These are phyloP conservation scores for Microctonus brassicae DNA, from an alignment of 2,888 invertebrate species.

Conservation along the genomic window DNA sequence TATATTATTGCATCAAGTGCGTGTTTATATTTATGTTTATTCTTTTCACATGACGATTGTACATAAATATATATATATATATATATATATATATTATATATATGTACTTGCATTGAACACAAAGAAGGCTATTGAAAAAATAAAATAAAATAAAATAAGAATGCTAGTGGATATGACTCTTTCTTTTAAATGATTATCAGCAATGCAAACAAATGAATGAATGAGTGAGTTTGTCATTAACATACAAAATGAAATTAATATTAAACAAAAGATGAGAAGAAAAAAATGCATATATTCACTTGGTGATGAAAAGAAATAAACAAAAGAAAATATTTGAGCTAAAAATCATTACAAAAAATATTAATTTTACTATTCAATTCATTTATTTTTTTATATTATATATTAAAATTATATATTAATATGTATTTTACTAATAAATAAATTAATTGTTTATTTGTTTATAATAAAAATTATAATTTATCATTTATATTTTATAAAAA, in stretches of 20 bases:
- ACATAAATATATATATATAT: background rate
- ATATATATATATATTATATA: too few relatives aligned
- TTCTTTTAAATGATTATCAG: background rate
- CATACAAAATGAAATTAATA: background rate
- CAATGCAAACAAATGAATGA: background rate
- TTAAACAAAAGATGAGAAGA: background rate
- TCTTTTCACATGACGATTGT: background rate
- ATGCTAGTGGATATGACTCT: background rate
- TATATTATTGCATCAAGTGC: background rate
- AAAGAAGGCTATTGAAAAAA: slow-evolving; percentile 2
- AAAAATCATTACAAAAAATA: too few relatives aligned
- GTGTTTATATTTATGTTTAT: background rate
- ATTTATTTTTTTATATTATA: too few relatives aligned
- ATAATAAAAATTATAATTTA: too few relatives aligned
- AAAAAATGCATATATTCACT: background rate
- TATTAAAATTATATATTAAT: too few relatives aligned
- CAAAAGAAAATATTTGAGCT: too few relatives aligned
- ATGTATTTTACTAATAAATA: too few relatives aligned
- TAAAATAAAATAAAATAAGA: too few relatives aligned
- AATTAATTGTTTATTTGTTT: too few relatives aligned
- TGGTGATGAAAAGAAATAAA: background rate
- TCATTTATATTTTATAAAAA: too few relatives aligned
- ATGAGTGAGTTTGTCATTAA: background rate
- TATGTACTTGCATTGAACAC: too few relatives aligned
- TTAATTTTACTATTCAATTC: too few relatives aligned